Evolutionary conservation across 2,888 invertebrate species (phyloP), one percentile per base, ranked within the genome.

Genomic region (Synanthedon vespiformis): DNA sequence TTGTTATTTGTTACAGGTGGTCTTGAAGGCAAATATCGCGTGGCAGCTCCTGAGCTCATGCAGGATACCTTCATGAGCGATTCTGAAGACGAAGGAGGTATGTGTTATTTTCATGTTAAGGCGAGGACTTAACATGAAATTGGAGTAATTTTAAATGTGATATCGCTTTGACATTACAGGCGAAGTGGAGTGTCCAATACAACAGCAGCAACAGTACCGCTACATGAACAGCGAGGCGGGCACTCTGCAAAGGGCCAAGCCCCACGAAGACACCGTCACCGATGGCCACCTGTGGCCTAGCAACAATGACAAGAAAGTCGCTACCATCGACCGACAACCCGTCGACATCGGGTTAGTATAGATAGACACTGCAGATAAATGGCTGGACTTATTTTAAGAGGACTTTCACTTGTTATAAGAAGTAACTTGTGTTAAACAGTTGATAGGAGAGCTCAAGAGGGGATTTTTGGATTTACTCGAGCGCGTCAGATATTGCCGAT

Each of bases 11-110:
- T 82, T 80, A 52, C 81, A 89, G 90, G 79, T 80, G 90, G 87
- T 58, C 64, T 80, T 64, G 98, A 98, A 75, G 99, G 99, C 75
- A 97, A 98, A 83, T 98, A 98, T 88, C 94, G 95, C 80, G 97
- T 99, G 51, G 94, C 97, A 58, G 96, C 97, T 52, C 99, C 99
- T 0, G 99, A 99, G 84, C 94, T 96, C 60, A 97, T 99, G 96
- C 98, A 98, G 79, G 99, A 99, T 81, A 95, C 97, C 10, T 95
- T 98, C 82, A 95, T 99, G 92, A 97, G 97, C 18, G 99, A 99
- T 80, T 98, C 98, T 0, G 99, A 99, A 77, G 99, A 99, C 87
- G 99, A 99, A 90, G 97, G 96, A 88, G 97, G 96, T 92, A 89
- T 72, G 90, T 40, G 90, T 40, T 55, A 13, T 44, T n/a, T 13